phyloP scores from a whole-genome alignment of 2,113 vertebrate species.

The Tichodroma muraria region DNA sequence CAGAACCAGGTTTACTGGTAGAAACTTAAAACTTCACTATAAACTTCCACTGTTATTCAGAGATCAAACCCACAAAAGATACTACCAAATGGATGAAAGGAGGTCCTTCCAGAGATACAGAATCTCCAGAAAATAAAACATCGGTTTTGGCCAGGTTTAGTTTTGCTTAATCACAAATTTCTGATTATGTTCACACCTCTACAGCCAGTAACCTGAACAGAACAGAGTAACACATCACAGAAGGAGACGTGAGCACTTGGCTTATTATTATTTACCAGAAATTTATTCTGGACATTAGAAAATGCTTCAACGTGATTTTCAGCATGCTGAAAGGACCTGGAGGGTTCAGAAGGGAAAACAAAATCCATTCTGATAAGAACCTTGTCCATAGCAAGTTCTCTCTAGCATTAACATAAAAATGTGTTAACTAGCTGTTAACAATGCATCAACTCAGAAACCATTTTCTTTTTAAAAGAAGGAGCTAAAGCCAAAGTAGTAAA shows the following conservation, averaged over 20 bases:
- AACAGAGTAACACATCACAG: background rate
- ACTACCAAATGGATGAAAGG: background rate
- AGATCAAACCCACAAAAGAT: background rate
- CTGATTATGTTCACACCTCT: background rate
- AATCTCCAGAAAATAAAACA: background rate
- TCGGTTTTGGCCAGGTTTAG: background rate
- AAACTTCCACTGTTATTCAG: background rate
- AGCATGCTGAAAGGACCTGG: background rate
- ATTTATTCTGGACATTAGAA: background rate
- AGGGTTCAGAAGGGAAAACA: background rate
- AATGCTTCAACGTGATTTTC: background rate
- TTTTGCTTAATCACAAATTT: background rate
- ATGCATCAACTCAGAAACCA: background rate
- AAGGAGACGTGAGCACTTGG: background rate
- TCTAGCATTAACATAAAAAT: background rate
- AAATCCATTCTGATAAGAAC: background rate
- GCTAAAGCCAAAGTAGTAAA: background rate
- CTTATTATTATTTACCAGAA: background rate
- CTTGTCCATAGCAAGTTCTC: background rate
- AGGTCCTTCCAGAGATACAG: background rate
- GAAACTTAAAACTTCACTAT: background rate
- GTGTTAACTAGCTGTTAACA: background rate
- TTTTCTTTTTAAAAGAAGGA: background rate
- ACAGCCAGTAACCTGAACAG: background rate
- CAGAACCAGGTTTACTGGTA: background rate